phyloP scores from a whole-genome alignment of 2,888 invertebrate genomes.

The Hololepta plana region DNA sequence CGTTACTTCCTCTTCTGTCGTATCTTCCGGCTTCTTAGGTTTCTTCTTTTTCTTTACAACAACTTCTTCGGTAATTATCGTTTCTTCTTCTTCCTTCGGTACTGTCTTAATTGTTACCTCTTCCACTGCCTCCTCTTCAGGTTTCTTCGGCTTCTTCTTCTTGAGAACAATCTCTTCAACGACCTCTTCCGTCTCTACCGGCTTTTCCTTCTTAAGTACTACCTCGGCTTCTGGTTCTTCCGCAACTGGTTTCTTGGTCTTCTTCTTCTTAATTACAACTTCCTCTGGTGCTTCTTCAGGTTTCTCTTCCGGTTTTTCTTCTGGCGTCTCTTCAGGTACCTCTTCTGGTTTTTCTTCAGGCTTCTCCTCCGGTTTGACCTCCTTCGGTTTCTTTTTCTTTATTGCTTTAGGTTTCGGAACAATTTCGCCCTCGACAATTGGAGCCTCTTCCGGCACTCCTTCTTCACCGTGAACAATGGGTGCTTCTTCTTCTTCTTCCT shows the following conservation, averaged over 20 bases:
- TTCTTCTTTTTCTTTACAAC: conserved; percentile 26
- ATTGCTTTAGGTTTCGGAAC: conserved; percentile 21
- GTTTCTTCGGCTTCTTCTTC: conserved; percentile 15
- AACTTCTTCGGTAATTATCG: conserved; percentile 32
- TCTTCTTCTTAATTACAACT: conserved; percentile 22
- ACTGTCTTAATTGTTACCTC: conserved; percentile 26
- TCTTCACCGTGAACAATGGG: conserved; percentile 33
- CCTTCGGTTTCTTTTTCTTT: conserved; percentile 25
- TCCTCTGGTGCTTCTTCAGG: conserved; percentile 13
- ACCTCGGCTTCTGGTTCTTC: conserved; percentile 44
- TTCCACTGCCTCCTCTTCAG: conserved; percentile 25
- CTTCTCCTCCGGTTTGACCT: conserved; percentile 30
- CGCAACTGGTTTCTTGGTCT: conserved; percentile 29
- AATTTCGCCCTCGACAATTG: conserved; percentile 28
- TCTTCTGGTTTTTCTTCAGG: conserved; percentile 13
- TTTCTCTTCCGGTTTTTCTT: conserved; percentile 17
- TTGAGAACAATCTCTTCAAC: too few relatives aligned
- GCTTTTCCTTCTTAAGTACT: conserved; percentile 13
- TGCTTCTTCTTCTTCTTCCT: conserved; percentile 25
- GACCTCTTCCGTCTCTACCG: conserved; percentile 22
- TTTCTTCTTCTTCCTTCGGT: conserved; percentile 17
- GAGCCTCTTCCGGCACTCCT: conserved; percentile 13
- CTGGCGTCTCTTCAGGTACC: conserved; percentile 27
- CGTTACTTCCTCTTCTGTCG: conserved; percentile 6
- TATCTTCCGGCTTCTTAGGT: conserved; percentile 10